Evolutionary conservation across 2,888 invertebrate genomes (phyloP).

Genomic region (Amaurobius ferox): DNA sequence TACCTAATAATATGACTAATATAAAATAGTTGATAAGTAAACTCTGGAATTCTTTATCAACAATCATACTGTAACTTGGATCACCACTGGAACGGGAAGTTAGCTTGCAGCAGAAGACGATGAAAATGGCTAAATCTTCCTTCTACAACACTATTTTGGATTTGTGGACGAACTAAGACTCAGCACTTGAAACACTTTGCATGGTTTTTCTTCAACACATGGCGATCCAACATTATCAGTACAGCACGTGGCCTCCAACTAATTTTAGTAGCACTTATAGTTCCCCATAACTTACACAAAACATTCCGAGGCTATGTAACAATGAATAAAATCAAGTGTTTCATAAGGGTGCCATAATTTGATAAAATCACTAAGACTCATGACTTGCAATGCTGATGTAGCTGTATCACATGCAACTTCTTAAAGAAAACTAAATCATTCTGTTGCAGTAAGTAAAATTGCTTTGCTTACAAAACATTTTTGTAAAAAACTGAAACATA

Average conservation of each 20-base stretch:
- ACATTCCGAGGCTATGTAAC: background rate
- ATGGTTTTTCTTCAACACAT: constrained; percentile 56
- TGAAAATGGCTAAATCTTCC: constrained; percentile 25
- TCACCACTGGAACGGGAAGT: background rate
- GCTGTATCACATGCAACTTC: background rate
- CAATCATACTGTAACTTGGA: constrained; percentile 40
- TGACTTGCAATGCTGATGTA: background rate
- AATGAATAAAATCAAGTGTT: background rate
- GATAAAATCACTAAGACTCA: background rate
- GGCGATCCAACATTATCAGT: constrained; percentile 53
- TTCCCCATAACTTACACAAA: background rate
- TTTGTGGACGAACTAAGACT: constrained; percentile 35
- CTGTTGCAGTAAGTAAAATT: background rate
- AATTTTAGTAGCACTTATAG: constrained; percentile 55
- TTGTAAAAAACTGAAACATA: background rate
- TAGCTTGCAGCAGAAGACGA: constrained; percentile 9
- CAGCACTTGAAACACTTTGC: constrained; percentile 66
- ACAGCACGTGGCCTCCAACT: constrained; percentile 42
- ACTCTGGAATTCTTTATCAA: constrained; percentile 69
- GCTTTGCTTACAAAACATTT: background rate
- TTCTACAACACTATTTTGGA: constrained; percentile 27
- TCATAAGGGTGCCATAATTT: background rate
- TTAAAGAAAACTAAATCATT: too few relatives aligned
- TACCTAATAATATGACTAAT: constrained; percentile 66
- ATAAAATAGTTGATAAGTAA: constrained; percentile 71